Base-by-base conservation (phyloP, 2,797 vertebrate species). In the Leptoclinus maculatus region DNA sequence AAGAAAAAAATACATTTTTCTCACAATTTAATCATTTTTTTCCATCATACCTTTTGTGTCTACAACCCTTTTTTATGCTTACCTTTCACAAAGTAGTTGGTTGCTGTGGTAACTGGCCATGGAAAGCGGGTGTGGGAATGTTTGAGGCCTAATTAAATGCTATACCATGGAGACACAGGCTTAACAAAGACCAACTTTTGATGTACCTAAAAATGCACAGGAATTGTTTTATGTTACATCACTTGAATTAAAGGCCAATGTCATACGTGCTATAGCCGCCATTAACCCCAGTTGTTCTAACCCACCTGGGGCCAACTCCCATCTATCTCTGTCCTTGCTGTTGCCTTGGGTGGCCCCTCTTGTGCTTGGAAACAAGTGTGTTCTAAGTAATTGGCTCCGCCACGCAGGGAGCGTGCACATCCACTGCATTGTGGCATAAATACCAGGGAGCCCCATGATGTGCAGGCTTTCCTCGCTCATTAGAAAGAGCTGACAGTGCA, bases 401-500 rank as follows among this genome's bases (percentile, higher is more conserved):
- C 58, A 66, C 49, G 21, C 70, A 63, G 72, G 75, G 68, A 81
- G 41, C 56, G 49, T 71, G 54, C 77, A 82, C 78, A 83, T 78
- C 82, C 78, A 73, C 85, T 74, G 85, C 85, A 91, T 76, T 79
- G 86, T 89, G 87, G 84, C 80, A 89, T 84, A 84, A 89, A 83
- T 82, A 85, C 70, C 66, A 78, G 86, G 87, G 87, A 92, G 80
- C 78, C 90, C 88, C 76, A 49, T 68, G 62, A 91, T 91, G 72
- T 83, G 67, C 85, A 91, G 90, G 86, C 84, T 88, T 88, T 89
- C 87, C 87, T 89, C 2, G 63, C 88, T 93, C 89, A 91, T 93
- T 92, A 92, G 66, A 92, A 93, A 93, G 78, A 89, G 93, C 92
- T 94, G 93, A 94, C 87, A 39, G 69, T 86, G 90, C 92, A 90